Base-by-base conservation (phyloP, 2,113 vertebrate species). In the Pelobates fuscus region DNA sequence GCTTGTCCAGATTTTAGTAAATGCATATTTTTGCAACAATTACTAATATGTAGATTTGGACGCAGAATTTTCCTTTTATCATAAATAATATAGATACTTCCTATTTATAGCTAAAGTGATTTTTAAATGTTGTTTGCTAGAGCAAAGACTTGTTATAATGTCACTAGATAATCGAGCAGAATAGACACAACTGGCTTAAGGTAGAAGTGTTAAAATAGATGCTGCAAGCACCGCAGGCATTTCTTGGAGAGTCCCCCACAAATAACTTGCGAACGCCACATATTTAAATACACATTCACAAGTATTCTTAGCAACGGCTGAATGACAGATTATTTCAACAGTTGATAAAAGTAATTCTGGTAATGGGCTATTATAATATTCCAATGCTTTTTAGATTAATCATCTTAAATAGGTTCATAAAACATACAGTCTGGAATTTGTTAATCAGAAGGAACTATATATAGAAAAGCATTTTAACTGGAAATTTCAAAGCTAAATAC, bases 401-500 rank as follows among this genome's bases (percentile, higher is more conserved):
- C 52, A 57, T 64, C 23, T 65, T 37, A 25, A 59, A 70, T 49
- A 70, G 58, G 20, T 55, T 52, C 60, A 65, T 52, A 73, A 55
- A 57, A 46, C 52, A 67, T 29, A 46, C 43, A 46, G 71, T 37
- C 3, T 29, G 8, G 52, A 72, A 72, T 54, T 49, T 67, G 18
- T 58, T 67, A 58, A 58, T 75, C 52, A 59, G 25, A 59, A 21
- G 66, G 49, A 64, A 63, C 49, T 66, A n/a, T 24, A 32, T 37
- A 14, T 14, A 24, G 7, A 72, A 64, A 63, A 49, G 60, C 20
- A 8, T 54, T 63, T 61, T 18, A 46, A 44, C n/a, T n/a, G 10
- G 25, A 71, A 49, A 15, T 72, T 63, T 72, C 70, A 63, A 72
- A 72, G 59, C 41, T 52, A 64, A 72, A 63, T 49, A 62, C 57